These are phyloP conservation scores for Hippocampus mohnikei DNA, from an alignment of 2,113 vertebrate genomes.

Conservation along the genomic window DNA sequence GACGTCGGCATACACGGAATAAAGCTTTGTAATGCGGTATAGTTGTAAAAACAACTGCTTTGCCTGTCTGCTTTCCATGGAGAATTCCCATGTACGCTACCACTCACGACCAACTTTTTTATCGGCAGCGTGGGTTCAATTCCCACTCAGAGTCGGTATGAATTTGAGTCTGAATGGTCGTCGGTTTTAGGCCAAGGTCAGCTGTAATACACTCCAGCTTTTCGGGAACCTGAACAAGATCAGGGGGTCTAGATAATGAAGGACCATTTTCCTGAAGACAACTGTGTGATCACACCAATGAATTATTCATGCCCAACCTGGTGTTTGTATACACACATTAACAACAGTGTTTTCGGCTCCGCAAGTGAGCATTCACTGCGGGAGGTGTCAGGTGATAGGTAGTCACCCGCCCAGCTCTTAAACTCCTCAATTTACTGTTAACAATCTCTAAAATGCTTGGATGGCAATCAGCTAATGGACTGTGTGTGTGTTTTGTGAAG, in stretches of 20 bases:
- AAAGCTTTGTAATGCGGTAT: too few species aligned
- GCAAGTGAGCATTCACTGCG: constrained; percentile 4
- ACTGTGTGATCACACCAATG: background rate
- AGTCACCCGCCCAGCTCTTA: constrained; percentile 26
- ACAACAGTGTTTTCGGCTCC: background rate
- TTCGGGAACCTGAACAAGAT: too few species aligned
- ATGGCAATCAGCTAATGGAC: constrained; percentile 54
- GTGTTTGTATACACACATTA: background rate
- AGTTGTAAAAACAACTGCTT: background rate
- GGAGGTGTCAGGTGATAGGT: constrained; percentile 24
- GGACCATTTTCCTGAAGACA: background rate
- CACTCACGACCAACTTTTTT: background rate
- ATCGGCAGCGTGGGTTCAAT: too few species aligned
- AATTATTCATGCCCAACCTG: background rate
- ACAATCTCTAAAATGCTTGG: constrained; percentile 24
- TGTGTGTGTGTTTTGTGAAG: constrained; percentile 11
- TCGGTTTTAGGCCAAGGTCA: too few species aligned
- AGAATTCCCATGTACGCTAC: background rate
- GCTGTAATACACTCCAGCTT: too few species aligned
- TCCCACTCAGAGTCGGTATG: too few species aligned
- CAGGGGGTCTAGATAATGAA: too few species aligned
- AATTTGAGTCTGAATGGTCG: too few species aligned
- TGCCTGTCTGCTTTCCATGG: background rate
- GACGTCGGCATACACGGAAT: too few species aligned
- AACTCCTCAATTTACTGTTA: constrained; percentile 31